These are phyloP conservation scores for Frankliniella intonsa DNA, from an alignment of 2,888 invertebrate genomes.

Conservation along the genomic window DNA sequence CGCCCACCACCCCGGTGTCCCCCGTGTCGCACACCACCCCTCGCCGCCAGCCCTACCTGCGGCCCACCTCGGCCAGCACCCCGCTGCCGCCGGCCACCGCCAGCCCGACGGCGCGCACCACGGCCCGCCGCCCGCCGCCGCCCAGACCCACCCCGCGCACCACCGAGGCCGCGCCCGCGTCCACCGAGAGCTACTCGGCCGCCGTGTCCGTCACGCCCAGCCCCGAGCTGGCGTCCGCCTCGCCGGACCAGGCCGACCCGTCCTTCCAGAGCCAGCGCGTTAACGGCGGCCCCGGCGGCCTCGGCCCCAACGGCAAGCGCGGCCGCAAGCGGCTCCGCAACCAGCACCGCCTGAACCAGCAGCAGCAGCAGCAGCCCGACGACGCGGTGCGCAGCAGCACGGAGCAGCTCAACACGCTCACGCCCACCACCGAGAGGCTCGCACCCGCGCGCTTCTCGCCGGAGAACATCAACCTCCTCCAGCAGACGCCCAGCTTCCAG, in stretches of 20 bases:
- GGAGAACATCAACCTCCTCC: background rate
- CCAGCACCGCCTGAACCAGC: slow-evolving; percentile 12
- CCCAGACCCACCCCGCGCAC: background rate
- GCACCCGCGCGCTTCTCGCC: background rate
- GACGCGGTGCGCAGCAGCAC: slow-evolving; percentile 15
- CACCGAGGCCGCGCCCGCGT: background rate
- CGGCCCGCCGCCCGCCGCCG: background rate
- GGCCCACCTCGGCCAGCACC: slow-evolving; percentile 4
- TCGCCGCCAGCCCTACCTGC: slow-evolving; percentile 11
- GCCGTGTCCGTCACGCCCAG: background rate
- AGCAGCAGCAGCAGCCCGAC: background rate
- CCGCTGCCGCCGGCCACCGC: background rate
- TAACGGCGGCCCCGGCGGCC: background rate
- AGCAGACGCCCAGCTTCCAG: background rate
- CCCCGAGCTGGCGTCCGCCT: slow-evolving; percentile 10
- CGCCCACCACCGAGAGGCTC: background rate
- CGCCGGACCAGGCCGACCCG: slow-evolving; percentile 14
- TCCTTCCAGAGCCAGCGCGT: slow-evolving; percentile 23
- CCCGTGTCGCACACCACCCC: slow-evolving; percentile 7
- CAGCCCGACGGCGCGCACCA: background rate
- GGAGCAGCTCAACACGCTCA: background rate
- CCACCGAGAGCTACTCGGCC: background rate
- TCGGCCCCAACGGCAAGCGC: background rate
- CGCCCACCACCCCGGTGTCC: slow-evolving; percentile 6
- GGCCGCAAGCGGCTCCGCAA: slow-evolving; percentile 10